Base-by-base conservation (phyloP, 2,888 invertebrate species). In the Hemistola chrysoprasaria region DNA sequence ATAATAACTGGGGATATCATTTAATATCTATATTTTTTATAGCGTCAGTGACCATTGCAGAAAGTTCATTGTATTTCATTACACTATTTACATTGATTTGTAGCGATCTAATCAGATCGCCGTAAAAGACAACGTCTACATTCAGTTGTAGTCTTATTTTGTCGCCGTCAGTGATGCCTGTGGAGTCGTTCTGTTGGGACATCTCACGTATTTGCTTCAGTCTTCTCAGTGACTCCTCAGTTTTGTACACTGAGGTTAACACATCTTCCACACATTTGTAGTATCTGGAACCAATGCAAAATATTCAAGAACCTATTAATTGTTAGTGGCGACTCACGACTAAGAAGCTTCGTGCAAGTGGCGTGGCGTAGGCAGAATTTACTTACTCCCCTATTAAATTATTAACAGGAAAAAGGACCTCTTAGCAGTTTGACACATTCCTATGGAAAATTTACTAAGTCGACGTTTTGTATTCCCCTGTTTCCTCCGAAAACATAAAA, bases 101-200 rank as follows among this genome's bases (percentile, higher is more conserved):
- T 10, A 93, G 71, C n/a, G 86, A 80, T 39, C 88, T 82, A 20
- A 93, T 89, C 67, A 92, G 91, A 53, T 90, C 84, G 8, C 92
- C 91, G 77, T 95, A 98, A 50, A 92, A 91, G 26, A 91, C 90
- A 0, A 97, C 95, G 82, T 98, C 98, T 9, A 97, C 92, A 56
- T 94, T 93, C 21, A 98, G 90, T 74, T 98, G 98, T 41, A 95
- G 90, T 27, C 98, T 91, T 68, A 98, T 98, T 85, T 98, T 99
- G 71, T 97, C 97, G 71, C 98, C 98, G 70, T 98, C 98, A 11
- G 92, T 93, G 50, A 93, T 84, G n/a, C 92, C 92, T 28, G 90
- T 90, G 50, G 71, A 84, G 47, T 91, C 92, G 40, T 72, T 79
- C 72, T 77, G 81, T 16, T 71, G 72, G 43, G 71, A 66, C 66